Percentiles rank a stretch among this genome's conserved stretches.
phyloP scores from a whole-genome alignment of 2,113 vertebrate genomes.

The Origma solitaria region DNA sequence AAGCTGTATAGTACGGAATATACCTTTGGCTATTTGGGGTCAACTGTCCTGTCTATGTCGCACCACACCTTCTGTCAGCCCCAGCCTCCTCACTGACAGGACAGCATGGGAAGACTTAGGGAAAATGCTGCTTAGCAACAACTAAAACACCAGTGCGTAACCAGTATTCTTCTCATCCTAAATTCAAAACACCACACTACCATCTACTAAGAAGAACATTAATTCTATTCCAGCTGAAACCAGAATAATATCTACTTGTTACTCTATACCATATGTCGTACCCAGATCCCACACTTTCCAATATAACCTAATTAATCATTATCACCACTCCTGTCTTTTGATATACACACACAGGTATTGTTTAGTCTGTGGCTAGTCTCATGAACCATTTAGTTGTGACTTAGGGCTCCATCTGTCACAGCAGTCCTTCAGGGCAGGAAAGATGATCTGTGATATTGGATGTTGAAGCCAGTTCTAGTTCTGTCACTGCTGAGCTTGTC shows the following conservation, averaged over 20 bases:
- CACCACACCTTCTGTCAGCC: neutral
- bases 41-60: neutral
- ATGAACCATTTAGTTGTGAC: neutral
- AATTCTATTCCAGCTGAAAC: neutral
- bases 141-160: neutral
- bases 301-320: neutral
- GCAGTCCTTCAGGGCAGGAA: neutral
- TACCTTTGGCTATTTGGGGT: neutral
- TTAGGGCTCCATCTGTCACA: neutral
- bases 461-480: neutral
- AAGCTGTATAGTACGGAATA: neutral
- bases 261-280: neutral
- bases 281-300: neutral
- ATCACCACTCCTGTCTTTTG: neutral
- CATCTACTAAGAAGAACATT: neutral
- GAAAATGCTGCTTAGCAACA: neutral
- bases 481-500: neutral
- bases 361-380: neutral
- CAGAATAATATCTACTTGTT: neutral
- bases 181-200: neutral
- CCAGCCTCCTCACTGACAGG: rapidly evolving
- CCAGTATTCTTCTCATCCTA: neutral
- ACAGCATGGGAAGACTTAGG: neutral
- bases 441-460: neutral
- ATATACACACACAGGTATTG: neutral